A percentile compares a stretch with the other conserved stretches of the same genome.
Evolutionary conservation across 2,888 invertebrate species (phyloP).

Genomic region (Lithosia quadra): DNA sequence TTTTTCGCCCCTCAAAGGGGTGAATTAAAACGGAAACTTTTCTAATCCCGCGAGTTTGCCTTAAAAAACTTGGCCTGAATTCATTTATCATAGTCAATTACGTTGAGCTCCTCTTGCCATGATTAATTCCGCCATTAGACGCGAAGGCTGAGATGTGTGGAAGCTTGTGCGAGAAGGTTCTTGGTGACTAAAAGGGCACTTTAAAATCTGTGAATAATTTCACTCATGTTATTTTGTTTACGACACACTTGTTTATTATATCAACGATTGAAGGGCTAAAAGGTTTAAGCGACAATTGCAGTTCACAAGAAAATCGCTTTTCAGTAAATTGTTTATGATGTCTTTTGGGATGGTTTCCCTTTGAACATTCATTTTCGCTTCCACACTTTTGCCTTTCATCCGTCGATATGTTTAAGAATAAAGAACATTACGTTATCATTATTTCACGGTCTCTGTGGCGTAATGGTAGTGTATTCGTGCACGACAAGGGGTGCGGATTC

Average conservation of each 20-base stretch:
- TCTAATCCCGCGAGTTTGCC: slow-evolving; percentile 24
- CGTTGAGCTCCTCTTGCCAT: slow-evolving; percentile 27
- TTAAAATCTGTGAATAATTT: slow-evolving; percentile 1
- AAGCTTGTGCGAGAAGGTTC: not conserved
- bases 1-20: slow-evolving; percentile 15
- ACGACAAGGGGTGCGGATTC: too few relatives aligned
- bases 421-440: too few relatives aligned
- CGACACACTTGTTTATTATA: not conserved
- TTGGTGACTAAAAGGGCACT: not conserved
- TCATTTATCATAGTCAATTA: slow-evolving; percentile 50
- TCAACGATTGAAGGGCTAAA: too few relatives aligned
- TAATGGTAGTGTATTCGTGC: too few relatives aligned
- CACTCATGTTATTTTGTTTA: slow-evolving; percentile 1
- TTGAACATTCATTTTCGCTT: too few relatives aligned
- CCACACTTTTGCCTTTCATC: too few relatives aligned
- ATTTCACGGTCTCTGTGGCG: too few relatives aligned
- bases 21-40: slow-evolving; percentile 37
- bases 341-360: too few relatives aligned
- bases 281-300: too few relatives aligned
- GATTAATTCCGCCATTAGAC: slow-evolving; percentile 29
- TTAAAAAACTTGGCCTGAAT: slow-evolving; percentile 34
- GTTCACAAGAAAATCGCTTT: too few relatives aligned
- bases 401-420: too few relatives aligned
- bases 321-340: too few relatives aligned
- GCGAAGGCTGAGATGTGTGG: slow-evolving; percentile 5